These are phyloP conservation scores for Phengaris alcon DNA, from an alignment of 2,888 invertebrate species.

Conservation along the genomic window DNA sequence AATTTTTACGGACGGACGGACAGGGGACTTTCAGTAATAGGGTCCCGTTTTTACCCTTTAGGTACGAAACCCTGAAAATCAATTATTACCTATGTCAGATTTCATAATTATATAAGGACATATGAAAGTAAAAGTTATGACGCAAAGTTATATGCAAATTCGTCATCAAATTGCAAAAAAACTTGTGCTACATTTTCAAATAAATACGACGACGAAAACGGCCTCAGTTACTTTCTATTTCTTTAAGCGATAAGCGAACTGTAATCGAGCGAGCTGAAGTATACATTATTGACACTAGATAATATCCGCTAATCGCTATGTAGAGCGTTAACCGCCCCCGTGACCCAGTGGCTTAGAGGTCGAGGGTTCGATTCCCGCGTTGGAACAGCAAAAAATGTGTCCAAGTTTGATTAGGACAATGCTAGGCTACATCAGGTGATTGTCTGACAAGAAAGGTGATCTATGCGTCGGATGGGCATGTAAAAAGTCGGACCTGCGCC, in stretches of 20 bases:
- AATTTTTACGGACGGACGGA: neutral
- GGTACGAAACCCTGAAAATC: neutral
- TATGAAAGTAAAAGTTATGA: slow-evolving; percentile 20
- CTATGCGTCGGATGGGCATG: too few species aligned
- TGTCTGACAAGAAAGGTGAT: too few species aligned
- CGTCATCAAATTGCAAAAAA: slow-evolving; percentile 22
- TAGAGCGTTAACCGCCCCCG: too few species aligned
- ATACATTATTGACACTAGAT: neutral
- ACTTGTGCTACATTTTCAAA: slow-evolving; percentile 10
- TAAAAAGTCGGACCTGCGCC: too few species aligned
- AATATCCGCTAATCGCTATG: neutral
- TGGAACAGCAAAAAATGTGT: too few species aligned
- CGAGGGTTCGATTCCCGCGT: too few species aligned
- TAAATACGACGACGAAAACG: slow-evolving; percentile 3
- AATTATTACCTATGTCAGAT: neutral
- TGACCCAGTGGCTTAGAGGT: too few species aligned
- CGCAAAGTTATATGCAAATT: slow-evolving; percentile 18
- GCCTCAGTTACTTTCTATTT: slow-evolving; percentile 14
- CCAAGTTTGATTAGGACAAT: too few species aligned
- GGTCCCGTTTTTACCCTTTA: too few species aligned
- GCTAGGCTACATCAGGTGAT: too few species aligned
- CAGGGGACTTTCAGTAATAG: too few species aligned
- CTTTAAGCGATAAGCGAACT: neutral
- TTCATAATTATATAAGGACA: neutral
- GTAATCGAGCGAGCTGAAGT: neutral